A percentile compares a stretch with the other conserved stretches of the same genome.
Conservation (phyloP, 2,113 vertebrate genomes). For the Sinocyclocheilus maitianheensis region DNA sequence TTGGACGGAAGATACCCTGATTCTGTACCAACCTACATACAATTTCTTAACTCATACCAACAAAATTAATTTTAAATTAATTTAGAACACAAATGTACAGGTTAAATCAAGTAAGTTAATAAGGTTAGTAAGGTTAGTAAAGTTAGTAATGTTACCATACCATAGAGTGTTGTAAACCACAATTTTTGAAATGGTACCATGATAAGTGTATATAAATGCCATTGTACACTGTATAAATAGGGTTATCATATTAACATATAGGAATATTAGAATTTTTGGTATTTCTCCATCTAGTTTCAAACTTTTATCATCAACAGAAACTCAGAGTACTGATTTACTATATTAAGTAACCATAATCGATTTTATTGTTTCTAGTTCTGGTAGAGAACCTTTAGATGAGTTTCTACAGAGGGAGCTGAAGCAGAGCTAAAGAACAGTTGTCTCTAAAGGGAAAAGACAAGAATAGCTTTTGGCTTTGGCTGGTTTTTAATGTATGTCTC, state of each 20-base stretch:
- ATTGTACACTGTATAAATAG: background rate
- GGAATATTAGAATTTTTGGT: too few relatives aligned
- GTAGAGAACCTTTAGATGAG: background rate
- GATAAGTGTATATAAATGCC: too few relatives aligned
- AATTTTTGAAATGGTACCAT: too few relatives aligned
- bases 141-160: too few relatives aligned
- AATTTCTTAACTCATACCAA: too few relatives aligned
- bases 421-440: background rate
- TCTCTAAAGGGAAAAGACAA: slow-evolving; percentile 34
- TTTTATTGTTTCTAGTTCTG: background rate
- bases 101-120: too few relatives aligned
- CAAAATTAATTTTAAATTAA: too few relatives aligned
- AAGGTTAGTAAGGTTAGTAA: too few relatives aligned
- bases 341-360: background rate
- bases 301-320: background rate
- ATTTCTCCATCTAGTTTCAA: background rate
- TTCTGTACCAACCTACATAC: too few relatives aligned
- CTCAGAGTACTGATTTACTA: background rate
- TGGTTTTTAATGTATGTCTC: slow-evolving; percentile 31
- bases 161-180: too few relatives aligned
- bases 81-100: too few relatives aligned
- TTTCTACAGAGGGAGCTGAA: background rate
- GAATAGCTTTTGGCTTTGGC: slow-evolving; percentile 55
- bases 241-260: background rate
- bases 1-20: too few relatives aligned